Evolutionary conservation across 2,113 vertebrate genomes (phyloP), one percentile per base, ranked within the genome.

Genomic region (Elephantulus edwardii): DNA sequence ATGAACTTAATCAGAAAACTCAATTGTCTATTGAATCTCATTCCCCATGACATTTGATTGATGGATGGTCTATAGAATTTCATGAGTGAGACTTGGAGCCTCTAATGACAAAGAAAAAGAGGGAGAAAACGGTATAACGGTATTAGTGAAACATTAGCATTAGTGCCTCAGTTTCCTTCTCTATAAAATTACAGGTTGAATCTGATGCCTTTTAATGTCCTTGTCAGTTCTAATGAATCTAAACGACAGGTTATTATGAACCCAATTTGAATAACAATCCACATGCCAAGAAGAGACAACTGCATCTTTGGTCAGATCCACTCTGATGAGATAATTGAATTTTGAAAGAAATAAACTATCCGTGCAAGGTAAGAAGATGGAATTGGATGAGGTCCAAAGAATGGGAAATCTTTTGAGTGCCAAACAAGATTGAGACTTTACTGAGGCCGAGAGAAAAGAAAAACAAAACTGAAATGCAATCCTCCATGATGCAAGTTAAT

Each of bases 1-100:
- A 79, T 80, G 72, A 54, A 74, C 7, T 71, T 64, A 82, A 40
- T 71, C 12, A 68, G 64, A 86, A 83, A 89, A 70, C 78, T 68
- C 5, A 64, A 22, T 42, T 62, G 17, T 13, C n/a, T 13, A 24
- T 85, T 70, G n/a, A 8, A 76, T 6, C 14, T 35, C n/a, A 46
- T 86, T 86, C 33, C 9, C 11, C 62, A 48, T 50, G 48, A 2
- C 5, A 89, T 52, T 72, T 78, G 33, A 74, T 74, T 28, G 38
- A 26, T 68, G 48, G 3, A 62, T 0, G 4, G 68, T 80, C 50
- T 76, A 33, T 22, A 26, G 16, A 82, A 38, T 11, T n/a, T 10
- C 64, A 16, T 70, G 44, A 64, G 6, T 76, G 22, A 84, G 38
- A 79, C 8, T 54, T 70, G 60, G 50, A 14, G 5, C 12, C 7